Evolutionary conservation across 2,888 invertebrate species (phyloP), one percentile per base, ranked within the genome.

Genomic region (Nomada fucata): DNA sequence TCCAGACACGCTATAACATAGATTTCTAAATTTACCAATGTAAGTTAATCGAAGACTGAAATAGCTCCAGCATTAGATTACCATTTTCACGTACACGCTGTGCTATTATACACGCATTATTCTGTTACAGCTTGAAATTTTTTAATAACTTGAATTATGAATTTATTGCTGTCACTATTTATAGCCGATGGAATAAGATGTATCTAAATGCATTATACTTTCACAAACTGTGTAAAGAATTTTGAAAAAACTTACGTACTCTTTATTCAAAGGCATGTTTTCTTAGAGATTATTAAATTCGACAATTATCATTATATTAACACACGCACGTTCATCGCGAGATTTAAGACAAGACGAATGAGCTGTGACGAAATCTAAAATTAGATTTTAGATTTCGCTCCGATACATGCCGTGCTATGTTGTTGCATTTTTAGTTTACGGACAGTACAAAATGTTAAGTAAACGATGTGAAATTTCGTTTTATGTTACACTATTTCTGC

Each of bases 321-420:
- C 50, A 57, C n/a, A 23, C 63, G 47, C 15, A 67, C 44, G 50
- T 78, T 80, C 76, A 64, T 80, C 67, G 57, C 59, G 47, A 50
- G 53, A 53, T 72, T 61, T 68, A 67, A 70, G 73, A 61, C 59
- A 70, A 81, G 53, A 63, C 75, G 75, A 80, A 81, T 76, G 76
- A 76, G 70, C 70, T 75, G 72, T 68, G 81, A 83, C 69, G 76
- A 65, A 82, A 60, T 88, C 88, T 88, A 88, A 88, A 88, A 88
- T 88, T 88, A 88, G 87, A 77, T 59, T 15, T 71, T 61, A 23
- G 61, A 78, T 76, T 55, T 73, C 18, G 53, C 57, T 50, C 47
- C 53, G 57, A 23, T 36, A 73, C 44, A 59, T 36, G 29, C 23
- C 29, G 29, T 73, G 20, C n/a, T 26, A 26, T 36, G 26, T 26